Evolutionary conservation across 2,797 vertebrate genomes (phyloP), one percentile per base, ranked within the genome.

Genomic region (Cyclopterus lumpus): DNA sequence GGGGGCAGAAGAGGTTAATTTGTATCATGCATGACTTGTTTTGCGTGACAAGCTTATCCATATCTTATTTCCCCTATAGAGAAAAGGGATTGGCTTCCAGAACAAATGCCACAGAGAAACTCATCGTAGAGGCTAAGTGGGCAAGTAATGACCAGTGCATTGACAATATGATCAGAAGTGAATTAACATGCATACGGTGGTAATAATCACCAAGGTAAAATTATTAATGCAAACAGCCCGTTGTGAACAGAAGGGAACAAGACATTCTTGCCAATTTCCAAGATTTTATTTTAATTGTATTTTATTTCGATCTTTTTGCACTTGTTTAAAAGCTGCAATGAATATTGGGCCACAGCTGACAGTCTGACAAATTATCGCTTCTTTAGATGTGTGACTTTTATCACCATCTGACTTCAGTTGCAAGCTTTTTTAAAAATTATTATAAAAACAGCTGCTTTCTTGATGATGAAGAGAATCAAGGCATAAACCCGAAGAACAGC

Each of bases 11-110:
- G 80, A 88, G 85, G 91, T 91, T 93, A 76, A 90, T 91, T 80
- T 91, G 76, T 84, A 71, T 82, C 80, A 92, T 81, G 89, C 88
- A 89, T 89, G 91, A 83, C 85, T 90, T 85, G 83, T 79, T 84
- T 89, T 91, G 92, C 86, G 83, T 93, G 93, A 86, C 81, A 91
- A 86, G 86, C 86, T 85, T 86, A 89, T 90, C 75, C 81, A 84
- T 93, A 92, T 89, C 83, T 86, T 85, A 88, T 92, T 91, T 89
- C 88, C 88, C 70, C 64, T 26, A 70, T 73, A 73, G 78, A 40
- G 46, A 68, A 71, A 77, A 67, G 62, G 67, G 48, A 55, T 55
- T 46, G 44, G 60, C 66, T 60, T 69, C 54, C 16, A 72, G 73
- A 64, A 54, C 40, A 72, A 80, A 79, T n/a, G 20, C 44, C 12